These are phyloP conservation scores for Polydrusus cervinus DNA, from an alignment of 2,888 invertebrate species.

Conservation along the genomic window DNA sequence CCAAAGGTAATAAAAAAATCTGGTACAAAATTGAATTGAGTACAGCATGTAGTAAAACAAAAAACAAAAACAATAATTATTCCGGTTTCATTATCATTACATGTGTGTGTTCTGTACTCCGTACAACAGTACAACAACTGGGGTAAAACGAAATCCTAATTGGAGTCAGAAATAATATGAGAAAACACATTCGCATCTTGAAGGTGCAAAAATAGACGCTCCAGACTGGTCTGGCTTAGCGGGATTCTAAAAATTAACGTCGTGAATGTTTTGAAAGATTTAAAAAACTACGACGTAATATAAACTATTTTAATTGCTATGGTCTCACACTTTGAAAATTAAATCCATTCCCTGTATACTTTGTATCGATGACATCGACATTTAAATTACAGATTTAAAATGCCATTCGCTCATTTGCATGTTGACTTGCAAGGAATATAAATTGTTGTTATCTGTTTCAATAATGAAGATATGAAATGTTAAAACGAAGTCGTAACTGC, in stretches of 20 bases:
- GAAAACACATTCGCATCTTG: constrained; percentile 14
- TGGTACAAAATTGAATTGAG: background rate
- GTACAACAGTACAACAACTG: constrained; percentile 8
- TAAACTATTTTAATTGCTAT: constrained; percentile 6
- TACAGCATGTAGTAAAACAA: background rate
- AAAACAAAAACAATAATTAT: constrained; percentile 13
- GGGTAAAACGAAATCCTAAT: constrained; percentile 17
- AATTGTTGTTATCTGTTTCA: background rate
- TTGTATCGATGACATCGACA: constrained; percentile 8
- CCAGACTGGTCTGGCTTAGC: constrained; percentile 35
- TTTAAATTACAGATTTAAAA: constrained; percentile 31
- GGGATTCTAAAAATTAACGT: constrained; percentile 17
- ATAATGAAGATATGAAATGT: too few species aligned
- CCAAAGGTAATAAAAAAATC: constrained; percentile 12
- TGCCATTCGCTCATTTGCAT: constrained; percentile 26
- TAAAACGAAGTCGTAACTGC: too few species aligned
- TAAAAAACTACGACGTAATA: constrained; percentile 15
- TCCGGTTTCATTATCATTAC: constrained; percentile 16
- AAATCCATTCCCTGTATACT: constrained; percentile 9
- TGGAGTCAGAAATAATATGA: constrained; percentile 25
- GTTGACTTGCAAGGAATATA: constrained; percentile 20
- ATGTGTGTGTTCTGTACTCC: constrained; percentile 17
- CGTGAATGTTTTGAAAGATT: constrained; percentile 18
- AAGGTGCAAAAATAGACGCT: constrained; percentile 45
- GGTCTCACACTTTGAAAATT: constrained; percentile 2